Evolutionary conservation across 2,797 vertebrate genomes (phyloP).

Genomic region (Zenarchopterus dispar): DNA sequence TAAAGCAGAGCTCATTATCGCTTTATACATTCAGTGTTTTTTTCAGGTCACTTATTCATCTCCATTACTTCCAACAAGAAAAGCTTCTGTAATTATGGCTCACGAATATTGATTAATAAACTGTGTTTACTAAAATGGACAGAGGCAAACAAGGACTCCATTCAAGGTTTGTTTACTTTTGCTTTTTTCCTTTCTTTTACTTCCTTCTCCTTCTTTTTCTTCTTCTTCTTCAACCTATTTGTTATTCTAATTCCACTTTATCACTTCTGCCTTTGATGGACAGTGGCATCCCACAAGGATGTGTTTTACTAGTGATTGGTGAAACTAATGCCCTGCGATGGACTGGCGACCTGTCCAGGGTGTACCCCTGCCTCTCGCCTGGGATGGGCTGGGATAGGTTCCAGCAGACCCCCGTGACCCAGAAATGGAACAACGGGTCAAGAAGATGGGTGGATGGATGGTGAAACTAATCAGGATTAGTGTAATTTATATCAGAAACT

Average conservation of each 20-base stretch:
- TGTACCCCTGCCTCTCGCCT: too few relatives aligned
- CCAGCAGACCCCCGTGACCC: too few relatives aligned
- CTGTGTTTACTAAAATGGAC: conserved; percentile 83
- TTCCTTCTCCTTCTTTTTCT: too few relatives aligned
- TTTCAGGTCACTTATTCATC: conserved; percentile 94
- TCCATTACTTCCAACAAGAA: conserved; percentile 88
- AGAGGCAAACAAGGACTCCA: conserved; percentile 78
- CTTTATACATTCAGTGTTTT: conserved; percentile 85
- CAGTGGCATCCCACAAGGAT: conserved; percentile 43
- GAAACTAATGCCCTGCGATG: too few relatives aligned
- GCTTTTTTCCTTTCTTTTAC: conserved; percentile 29
- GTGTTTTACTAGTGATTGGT: conserved; percentile 50
- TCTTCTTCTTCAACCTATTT: conserved; percentile 62
- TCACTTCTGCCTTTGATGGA: conserved; percentile 73
- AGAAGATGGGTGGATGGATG: too few relatives aligned
- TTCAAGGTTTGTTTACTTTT: conserved; percentile 79
- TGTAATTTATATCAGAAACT: conserved; percentile 43
- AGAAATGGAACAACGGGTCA: too few relatives aligned
- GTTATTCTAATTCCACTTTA: conserved; percentile 77
- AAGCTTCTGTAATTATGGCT: conserved; percentile 91
- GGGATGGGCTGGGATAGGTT: too few relatives aligned
- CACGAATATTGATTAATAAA: conserved; percentile 96
- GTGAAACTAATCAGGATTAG: too few relatives aligned
- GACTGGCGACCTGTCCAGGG: too few relatives aligned
- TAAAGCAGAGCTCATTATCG: conserved; percentile 89